A percentile compares a stretch with the other conserved stretches of the same genome.
Evolutionary conservation across 2,113 vertebrate species (phyloP).

Genomic region (Charadrius vociferus): DNA sequence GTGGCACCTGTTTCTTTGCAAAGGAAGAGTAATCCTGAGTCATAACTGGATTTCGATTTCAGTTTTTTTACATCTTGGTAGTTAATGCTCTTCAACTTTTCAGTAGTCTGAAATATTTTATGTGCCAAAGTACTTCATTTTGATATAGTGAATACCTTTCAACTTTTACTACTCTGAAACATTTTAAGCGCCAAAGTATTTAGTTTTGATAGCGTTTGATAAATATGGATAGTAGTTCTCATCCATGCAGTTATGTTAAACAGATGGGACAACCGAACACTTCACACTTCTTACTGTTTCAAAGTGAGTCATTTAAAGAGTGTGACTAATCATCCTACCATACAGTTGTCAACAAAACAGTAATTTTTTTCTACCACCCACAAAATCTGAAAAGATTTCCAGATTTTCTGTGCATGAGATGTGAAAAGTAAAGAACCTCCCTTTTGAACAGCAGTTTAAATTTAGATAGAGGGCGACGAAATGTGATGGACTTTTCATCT

Average conservation of each 20-base stretch:
- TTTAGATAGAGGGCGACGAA: neutral
- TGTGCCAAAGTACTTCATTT: neutral
- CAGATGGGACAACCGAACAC: neutral
- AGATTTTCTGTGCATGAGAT: neutral
- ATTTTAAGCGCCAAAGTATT: neutral
- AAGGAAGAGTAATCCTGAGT: neutral
- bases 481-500: neutral
- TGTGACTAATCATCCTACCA: constrained; percentile 35
- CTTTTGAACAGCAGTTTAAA: neutral
- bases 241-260: neutral
- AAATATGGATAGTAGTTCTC: constrained; percentile 12
- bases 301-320: constrained; percentile 42
- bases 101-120: neutral
- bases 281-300: constrained; percentile 43
- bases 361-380: neutral
- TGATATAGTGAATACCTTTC: neutral
- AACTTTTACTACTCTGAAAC: neutral
- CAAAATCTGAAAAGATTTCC: neutral
- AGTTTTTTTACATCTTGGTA: neutral
- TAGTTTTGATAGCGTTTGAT: neutral
- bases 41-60: neutral
- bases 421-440: neutral
- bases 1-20: neutral
- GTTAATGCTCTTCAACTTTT: neutral
- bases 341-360: constrained; percentile 49